phyloP scores from a whole-genome alignment of 1,140 invertebrate genomes.

The Halotydeus destructor region DNA sequence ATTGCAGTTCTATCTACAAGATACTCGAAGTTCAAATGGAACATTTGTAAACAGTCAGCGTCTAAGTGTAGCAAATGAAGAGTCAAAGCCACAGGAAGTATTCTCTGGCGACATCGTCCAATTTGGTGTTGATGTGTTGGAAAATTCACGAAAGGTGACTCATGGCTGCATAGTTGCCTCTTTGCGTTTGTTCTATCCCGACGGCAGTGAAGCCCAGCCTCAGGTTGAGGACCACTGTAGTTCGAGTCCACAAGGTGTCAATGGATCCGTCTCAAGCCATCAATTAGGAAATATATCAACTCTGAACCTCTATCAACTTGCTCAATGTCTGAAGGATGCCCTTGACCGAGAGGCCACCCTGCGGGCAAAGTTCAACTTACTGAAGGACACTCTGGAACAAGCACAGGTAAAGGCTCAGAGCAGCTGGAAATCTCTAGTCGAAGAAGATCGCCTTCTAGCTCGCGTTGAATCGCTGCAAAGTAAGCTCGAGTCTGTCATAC shows the following conservation, averaged over 20 bases:
- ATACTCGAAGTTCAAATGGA: conserved; percentile 90
- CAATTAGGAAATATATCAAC: conserved; percentile 3
- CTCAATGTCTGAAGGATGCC: conserved; percentile 40
- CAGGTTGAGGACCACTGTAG: conserved; percentile 35
- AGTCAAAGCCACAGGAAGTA: conserved; percentile 55
- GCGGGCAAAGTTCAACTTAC: conserved; percentile 54
- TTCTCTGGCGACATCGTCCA: conserved; percentile 93
- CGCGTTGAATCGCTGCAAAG: conserved; percentile 76
- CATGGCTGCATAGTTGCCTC: conserved; percentile 90
- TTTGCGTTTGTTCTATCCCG: conserved; percentile 70
- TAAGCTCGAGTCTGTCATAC: conserved; percentile 51
- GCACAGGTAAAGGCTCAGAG: conserved; percentile 53
- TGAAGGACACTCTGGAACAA: conserved; percentile 58
- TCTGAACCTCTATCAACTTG: conserved; percentile 8
- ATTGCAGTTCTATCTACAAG: conserved; percentile 56
- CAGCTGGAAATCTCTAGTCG: conserved; percentile 77
- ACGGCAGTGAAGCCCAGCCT: conserved; percentile 68
- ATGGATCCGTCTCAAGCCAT: neutral
- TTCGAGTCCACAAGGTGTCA: conserved; percentile 12
- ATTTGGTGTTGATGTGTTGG: conserved; percentile 96
- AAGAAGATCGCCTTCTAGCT: conserved; percentile 77
- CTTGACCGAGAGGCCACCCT: conserved; percentile 62
- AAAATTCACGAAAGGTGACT: conserved; percentile 83
- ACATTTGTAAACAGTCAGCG: conserved; percentile 92
- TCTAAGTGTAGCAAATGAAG: conserved; percentile 50